These are phyloP conservation scores for Dasypolia templi DNA, from an alignment of 2,888 invertebrate genomes.

Conservation along the genomic window DNA sequence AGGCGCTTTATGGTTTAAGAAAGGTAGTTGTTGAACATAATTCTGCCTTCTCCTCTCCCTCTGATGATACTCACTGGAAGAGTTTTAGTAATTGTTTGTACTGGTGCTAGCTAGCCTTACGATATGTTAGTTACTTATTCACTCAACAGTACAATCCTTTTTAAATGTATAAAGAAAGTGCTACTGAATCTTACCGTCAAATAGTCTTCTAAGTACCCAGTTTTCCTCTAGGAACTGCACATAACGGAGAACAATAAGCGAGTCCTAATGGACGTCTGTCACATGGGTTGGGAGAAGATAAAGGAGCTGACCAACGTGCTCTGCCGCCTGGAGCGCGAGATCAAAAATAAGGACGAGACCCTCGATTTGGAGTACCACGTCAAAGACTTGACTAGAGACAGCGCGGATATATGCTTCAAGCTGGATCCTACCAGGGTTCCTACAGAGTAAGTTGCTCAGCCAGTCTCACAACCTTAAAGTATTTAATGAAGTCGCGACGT, in stretches of 20 bases:
- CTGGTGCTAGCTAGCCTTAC: not conserved
- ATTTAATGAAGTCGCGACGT: not conserved
- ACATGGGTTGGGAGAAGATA: slow-evolving; percentile 94
- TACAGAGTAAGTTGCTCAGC: slow-evolving; percentile 87
- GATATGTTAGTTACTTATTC: not conserved
- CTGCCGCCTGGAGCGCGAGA: slow-evolving; percentile 93
- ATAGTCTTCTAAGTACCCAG: not conserved
- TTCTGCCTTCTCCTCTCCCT: not conserved
- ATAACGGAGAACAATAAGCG: slow-evolving; percentile 87
- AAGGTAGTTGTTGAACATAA: not conserved
- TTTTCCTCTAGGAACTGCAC: slow-evolving; percentile 83
- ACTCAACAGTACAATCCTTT: not conserved
- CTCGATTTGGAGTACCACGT: slow-evolving; percentile 94
- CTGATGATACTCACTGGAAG: not conserved
- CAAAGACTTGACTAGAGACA: slow-evolving; percentile 93
- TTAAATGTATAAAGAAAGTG: not conserved
- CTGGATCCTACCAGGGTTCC: slow-evolving; percentile 94
- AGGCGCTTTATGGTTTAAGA: not conserved
- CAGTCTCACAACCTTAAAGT: too few species aligned
- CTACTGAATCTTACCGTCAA: not conserved
- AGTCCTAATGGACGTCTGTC: slow-evolving; percentile 84
- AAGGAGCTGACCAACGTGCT: slow-evolving; percentile 93
- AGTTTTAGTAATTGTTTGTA: not conserved
- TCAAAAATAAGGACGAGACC: slow-evolving; percentile 95
- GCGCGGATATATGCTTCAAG: slow-evolving; percentile 95